These are phyloP conservation scores for Drosophila simulans DNA, from an alignment of 1,140 invertebrate genomes.

Conservation along the genomic window DNA sequence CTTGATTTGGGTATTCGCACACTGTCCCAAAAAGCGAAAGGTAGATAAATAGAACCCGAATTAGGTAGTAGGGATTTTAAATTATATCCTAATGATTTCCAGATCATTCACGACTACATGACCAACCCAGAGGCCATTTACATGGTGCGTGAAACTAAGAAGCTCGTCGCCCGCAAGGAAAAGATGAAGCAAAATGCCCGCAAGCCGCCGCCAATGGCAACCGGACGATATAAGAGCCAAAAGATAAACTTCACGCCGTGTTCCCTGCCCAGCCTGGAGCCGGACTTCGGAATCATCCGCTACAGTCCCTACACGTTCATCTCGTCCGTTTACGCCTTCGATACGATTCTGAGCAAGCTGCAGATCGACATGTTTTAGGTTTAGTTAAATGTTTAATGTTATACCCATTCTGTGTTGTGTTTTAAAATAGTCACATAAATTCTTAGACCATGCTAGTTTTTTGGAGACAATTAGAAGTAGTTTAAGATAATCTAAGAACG, in stretches of 20 bases:
- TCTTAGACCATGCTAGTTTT: constrained; percentile 18
- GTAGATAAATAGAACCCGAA: too few relatives aligned
- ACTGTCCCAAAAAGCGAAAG: constrained; percentile 85
- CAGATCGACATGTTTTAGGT: constrained; percentile 63
- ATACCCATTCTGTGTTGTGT: constrained; percentile 41
- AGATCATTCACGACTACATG: constrained; percentile 83
- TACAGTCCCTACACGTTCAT: constrained; percentile 77
- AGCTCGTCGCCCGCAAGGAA: constrained; percentile 81
- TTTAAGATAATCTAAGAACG: neutral
- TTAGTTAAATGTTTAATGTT: constrained; percentile 41
- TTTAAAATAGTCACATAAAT: constrained; percentile 14
- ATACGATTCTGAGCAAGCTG: constrained; percentile 73
- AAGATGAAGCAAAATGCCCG: constrained; percentile 82
- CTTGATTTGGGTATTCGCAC: constrained; percentile 88
- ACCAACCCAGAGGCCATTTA: constrained; percentile 78
- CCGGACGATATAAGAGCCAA: constrained; percentile 33
- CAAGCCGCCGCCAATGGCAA: constrained; percentile 33
- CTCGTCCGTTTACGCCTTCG: constrained; percentile 83
- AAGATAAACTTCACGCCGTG: constrained; percentile 49
- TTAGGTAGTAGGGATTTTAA: neutral
- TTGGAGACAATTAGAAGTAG: neutral
- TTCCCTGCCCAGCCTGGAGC: constrained; percentile 71
- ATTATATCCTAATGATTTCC: neutral
- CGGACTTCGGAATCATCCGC: constrained; percentile 79
- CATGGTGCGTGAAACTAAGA: constrained; percentile 81